Evolutionary conservation across 1,140 invertebrate genomes (phyloP), one percentile per base, ranked within the genome.

Genomic region (Oryzaephilus surinamensis): DNA sequence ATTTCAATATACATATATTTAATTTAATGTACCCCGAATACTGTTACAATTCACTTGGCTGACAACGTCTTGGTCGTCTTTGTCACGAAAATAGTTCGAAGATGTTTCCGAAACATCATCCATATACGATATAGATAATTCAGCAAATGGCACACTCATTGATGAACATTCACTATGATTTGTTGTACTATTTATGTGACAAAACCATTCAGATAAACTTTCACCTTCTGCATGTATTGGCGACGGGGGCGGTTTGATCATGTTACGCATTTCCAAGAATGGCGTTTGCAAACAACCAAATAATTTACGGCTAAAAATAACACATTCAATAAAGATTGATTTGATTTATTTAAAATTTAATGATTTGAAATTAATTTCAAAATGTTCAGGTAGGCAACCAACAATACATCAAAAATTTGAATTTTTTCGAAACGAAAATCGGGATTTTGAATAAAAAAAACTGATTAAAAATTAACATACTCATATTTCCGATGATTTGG

Each of bases 251-350:
- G 72, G 69, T 47, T 69, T 62, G 19, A 74, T 54, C 69, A 71
- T 72, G 29, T 69, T 68, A 6, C 65, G 60, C 42, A 73, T 52
- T 51, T 73, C 70, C 35, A 72, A 60, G 28, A 73, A 56, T 2
- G 71, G 71, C 3, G 70, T 64, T 61, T 74, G 71, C 44, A 76
- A 64, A 60, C 72, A 74, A 37, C 71, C 70, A 46, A 75, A 69
- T 10, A 75, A 50, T 53, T 74, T 75, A 15, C 65, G 65, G 38
- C 72, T 73, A 46, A 30, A 62, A 60, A 17, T 28, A 32, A 14
- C 41, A 38, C 6, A 15, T 3, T 24, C 1, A n/a, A 36, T 13
- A 24, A 17, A 27, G n/a, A n/a, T n/a, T n/a, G n/a, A n/a, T n/a
- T n/a, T n/a, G n/a, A n/a, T n/a, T n/a, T n/a, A n/a, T n/a, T n/a